Base-by-base conservation (phyloP, 1,140 invertebrate genomes). In the Magallana angulata region DNA sequence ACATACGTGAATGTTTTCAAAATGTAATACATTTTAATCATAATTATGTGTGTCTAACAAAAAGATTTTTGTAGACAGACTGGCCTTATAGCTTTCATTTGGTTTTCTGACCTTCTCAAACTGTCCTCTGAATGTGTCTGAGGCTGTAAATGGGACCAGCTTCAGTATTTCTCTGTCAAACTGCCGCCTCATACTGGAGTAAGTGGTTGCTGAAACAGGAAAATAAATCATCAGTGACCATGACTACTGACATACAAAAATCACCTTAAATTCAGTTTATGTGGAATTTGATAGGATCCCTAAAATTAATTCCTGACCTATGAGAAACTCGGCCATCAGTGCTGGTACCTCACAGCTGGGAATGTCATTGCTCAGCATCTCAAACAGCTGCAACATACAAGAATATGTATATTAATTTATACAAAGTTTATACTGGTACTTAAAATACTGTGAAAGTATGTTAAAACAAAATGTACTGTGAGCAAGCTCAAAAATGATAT, bases 281-380 rank as follows among this genome's bases (percentile, higher is more conserved):
- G 7, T 5, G 1, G 7, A 14, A 64, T 64, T 4, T 64, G 62
- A 16, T 64, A 64, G 14, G 2, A 14, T 18, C 1, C 3, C 62
- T 16, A 7, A 4, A 7, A 16, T 16, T 18, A 14, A 14, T 64
- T 64, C 62, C 88, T 89, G 90, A 93, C 93, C 92, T 68, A 93
- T 91, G 14, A 94, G 89, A 87, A 92, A 94, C 85, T 94, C 93
- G 16, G 90, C 88, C 82, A 94, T 90, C 18, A 93, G 82, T 56
- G 14, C 87, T 82, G 91, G 90, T 7, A 93, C 87, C 71, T 93
- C 93, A 57, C 90, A 85, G 62, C 90, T 92, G 7, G 92, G 87
- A 56, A 91, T 87, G 76, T 93, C 92, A 90, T 93, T 91, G 81
- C 91, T 91, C 2, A 94, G 48, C 36, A 91, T 89, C 62, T 92